These are phyloP conservation scores for Sycophila sp. DNA, from an alignment of 1,140 invertebrate species.

Conservation along the genomic window DNA sequence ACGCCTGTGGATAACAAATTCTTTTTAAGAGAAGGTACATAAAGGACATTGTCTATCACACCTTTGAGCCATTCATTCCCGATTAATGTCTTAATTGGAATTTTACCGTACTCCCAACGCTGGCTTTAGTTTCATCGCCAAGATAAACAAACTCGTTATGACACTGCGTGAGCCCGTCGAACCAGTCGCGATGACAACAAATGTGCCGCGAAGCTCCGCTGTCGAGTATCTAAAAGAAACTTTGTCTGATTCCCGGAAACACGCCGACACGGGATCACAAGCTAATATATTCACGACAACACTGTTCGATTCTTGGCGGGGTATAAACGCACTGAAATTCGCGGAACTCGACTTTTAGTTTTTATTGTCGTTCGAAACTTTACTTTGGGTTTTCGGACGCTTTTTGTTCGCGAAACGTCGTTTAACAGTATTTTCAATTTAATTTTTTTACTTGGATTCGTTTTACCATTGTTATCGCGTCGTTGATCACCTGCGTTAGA, in stretches of 20 bases:
- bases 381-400: neutral
- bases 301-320: neutral
- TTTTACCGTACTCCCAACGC: constrained; percentile 21
- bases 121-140: constrained; percentile 16
- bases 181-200: constrained; percentile 40
- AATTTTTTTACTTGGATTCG: neutral
- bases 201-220: constrained; percentile 44
- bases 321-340: neutral
- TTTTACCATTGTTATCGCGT: neutral
- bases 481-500: neutral
- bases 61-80: neutral
- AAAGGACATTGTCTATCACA: constrained; percentile 27
- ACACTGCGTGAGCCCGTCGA: constrained; percentile 29
- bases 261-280: neutral
- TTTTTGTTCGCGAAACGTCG: no score
- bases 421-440: neutral
- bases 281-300: neutral
- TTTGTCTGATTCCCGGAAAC: neutral
- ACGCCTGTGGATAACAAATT: constrained; percentile 47
- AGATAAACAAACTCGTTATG: constrained; percentile 12
- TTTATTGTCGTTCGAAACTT: neutral
- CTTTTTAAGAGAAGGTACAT: constrained; percentile 40
- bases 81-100: neutral
- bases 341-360: neutral
- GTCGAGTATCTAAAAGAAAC: constrained; percentile 39